Base-by-base conservation (phyloP, 1,140 invertebrate species). In the Andricus grossulariae region DNA sequence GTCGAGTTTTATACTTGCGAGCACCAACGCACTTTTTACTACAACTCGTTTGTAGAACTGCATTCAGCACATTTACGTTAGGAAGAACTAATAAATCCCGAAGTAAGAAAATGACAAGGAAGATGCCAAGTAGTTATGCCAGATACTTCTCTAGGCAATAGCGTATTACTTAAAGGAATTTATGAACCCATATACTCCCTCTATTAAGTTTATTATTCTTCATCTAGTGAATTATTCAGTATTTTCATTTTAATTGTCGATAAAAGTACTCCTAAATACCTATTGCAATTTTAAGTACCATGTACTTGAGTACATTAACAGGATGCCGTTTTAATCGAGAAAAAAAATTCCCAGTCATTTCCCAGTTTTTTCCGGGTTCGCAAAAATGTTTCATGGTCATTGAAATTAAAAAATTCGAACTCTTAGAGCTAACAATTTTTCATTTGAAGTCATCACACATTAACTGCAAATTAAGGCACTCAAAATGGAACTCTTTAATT, bases 1-100 rank as follows among this genome's bases (percentile, higher is more conserved):
- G 21, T 66, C 13, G 16, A 21, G 21, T 19, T 66, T 25, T 66
- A 66, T 32, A 32, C 25, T 66, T 25, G 25, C 21, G 21, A 15
- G 52, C n/a, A 18, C 16, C 51, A 18, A 18, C 25, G 7, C 54
- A 32, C 32, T 73, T 74, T 74, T 18, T 74, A 39, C 7, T 57
- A 18, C 39, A 60, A 66, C 39, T 21, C 72, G 21, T 32, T 51
- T 66, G 60, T 66, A n/a, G 60, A 8, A 16, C n/a, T 66, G 25
- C 32, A 32, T 66, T 66, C 57, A 32, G 57, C 16, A 39, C 32
- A 16, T 39, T 66, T 39, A 66, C 10, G 21, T 15, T 32, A 66
- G 76, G 60, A 76, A 81, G 74, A 76, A 77, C 74, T 82, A 82
- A 81, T 79, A 82, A 82, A 82, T 81, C 72, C 60, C 50, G 60